Evolutionary conservation across 2,797 vertebrate genomes (phyloP).

Genomic region (Sebastiscus albofasciatus): DNA sequence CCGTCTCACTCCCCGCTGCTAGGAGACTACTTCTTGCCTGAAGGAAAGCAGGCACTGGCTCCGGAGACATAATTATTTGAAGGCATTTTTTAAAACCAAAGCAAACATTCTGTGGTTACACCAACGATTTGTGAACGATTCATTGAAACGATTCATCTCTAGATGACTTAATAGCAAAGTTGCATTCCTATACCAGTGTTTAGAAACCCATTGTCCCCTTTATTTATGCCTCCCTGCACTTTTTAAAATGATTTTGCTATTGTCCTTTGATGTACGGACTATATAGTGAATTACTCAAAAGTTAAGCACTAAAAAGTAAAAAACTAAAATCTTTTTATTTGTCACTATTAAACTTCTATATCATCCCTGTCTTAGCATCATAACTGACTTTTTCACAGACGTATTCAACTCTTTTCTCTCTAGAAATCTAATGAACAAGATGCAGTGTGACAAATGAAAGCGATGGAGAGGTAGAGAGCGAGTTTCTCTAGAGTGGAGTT

Average conservation of each 20-base stretch:
- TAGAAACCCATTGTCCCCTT: not conserved
- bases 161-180: not conserved
- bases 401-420: not conserved
- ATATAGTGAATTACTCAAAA: not conserved
- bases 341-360: not conserved
- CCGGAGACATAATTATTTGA: too few relatives aligned
- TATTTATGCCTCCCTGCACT: not conserved
- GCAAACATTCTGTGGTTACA: too few relatives aligned
- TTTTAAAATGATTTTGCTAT: not conserved
- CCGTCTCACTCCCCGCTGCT: not conserved
- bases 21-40: not conserved
- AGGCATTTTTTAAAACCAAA: too few relatives aligned
- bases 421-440: not conserved
- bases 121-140: too few relatives aligned
- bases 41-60: too few relatives aligned
- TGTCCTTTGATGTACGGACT: not conserved
- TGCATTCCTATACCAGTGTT: not conserved
- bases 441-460: not conserved
- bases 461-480: not conserved
- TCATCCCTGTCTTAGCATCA: not conserved
- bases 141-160: too few relatives aligned
- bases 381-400: not conserved
- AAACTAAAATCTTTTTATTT: not conserved
- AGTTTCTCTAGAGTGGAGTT: conserved; percentile 51
- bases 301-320: not conserved